These are phyloP conservation scores for Pachypeltis micranthus DNA, from an alignment of 1,140 invertebrate genomes.

Conservation along the genomic window DNA sequence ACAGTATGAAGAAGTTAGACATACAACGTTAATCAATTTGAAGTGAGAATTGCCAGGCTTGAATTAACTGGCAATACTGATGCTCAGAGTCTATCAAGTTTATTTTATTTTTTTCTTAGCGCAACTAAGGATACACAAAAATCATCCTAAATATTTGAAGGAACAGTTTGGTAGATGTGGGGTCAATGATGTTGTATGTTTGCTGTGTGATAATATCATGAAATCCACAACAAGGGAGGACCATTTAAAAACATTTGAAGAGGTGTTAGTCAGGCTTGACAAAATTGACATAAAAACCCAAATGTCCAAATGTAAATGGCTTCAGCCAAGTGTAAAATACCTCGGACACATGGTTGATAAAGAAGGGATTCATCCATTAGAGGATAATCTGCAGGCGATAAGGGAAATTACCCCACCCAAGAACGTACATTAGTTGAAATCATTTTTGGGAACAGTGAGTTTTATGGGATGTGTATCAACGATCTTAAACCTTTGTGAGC, in stretches of 20 bases:
- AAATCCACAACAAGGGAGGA: background rate
- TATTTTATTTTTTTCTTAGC: too few relatives aligned
- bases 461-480: background rate
- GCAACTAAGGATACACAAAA: too few relatives aligned
- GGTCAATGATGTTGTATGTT: background rate
- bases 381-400: background rate
- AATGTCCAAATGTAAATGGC: background rate
- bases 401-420: background rate
- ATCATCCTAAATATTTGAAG: too few relatives aligned
- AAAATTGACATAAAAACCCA: background rate
- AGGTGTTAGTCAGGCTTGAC: background rate
- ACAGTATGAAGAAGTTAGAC: background rate
- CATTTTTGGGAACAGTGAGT: too few relatives aligned
- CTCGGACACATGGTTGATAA: background rate
- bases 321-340: background rate
- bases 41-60: background rate
- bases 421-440: too few relatives aligned
- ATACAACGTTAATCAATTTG: too few relatives aligned
- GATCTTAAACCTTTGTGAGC: background rate
- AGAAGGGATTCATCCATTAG: background rate
- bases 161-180: too few relatives aligned
- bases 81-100: too few relatives aligned
- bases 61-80: too few relatives aligned
- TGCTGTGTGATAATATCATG: background rate
- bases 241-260: too few relatives aligned